Evolutionary conservation across 2,797 vertebrate species (phyloP), one percentile per base, ranked within the genome.

Genomic region (Coilia nasus): DNA sequence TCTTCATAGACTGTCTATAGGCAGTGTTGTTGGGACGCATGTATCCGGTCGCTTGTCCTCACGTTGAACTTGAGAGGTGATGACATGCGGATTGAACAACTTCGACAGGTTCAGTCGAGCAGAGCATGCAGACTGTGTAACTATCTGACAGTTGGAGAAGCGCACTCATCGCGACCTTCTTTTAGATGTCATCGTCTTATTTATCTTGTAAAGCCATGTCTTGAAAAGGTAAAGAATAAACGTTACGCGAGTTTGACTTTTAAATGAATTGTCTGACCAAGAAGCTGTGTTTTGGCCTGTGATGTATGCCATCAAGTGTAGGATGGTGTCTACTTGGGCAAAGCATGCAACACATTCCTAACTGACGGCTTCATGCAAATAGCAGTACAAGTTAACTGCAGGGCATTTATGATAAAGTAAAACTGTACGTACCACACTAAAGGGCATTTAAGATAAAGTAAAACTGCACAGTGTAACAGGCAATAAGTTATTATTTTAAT

Each of bases 31-130:
- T 78, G 35, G 71, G 31, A 44, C 71, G 71, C 89, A 88, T 89
- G 83, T 31, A 9, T 85, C 88, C 88, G 87, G 89, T 57, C 62
- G 25, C 35, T 60, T 60, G 87, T 91, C 91, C 71, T 78, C 71
- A 78, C 71, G 31, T 78, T 78, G 71, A 78, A 91, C 87, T 85
- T 64, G 19, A 23, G 83, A 88, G 90, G 91, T 92, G 89, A 92
- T 92, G 91, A 92, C 91, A 89, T 81, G 80, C 78, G 41, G 59
- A 64, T 86, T 85, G 23, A 82, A 46, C 75, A 57, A 83, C 78
- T 71, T 81, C 80, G 84, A 87, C 86, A 88, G 86, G 85, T 87
- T 87, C 84, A 85, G 84, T 82, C 84, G 78, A 82, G 60, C 84
- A 75, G 62, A 11, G 62, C 85, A 44, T 3, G 35, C 35, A 44